Conservation (phyloP, 2,888 invertebrate genomes). For the Orchesella flavescens region DNA sequence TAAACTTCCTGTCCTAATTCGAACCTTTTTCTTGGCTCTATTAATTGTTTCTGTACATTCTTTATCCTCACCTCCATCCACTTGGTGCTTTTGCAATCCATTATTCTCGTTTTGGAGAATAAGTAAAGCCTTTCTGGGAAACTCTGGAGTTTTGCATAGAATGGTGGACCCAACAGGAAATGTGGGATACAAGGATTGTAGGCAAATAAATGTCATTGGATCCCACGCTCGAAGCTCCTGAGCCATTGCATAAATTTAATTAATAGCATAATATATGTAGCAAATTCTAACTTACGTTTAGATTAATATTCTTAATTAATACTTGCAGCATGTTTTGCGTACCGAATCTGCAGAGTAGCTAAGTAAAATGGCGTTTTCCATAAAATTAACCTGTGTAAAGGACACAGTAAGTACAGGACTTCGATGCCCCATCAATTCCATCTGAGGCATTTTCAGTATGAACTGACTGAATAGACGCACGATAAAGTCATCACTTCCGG, state of each 20-base stretch:
- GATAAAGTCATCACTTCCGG: slow-evolving; percentile 72
- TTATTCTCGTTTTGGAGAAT: slow-evolving; percentile 46
- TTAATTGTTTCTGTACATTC: background rate
- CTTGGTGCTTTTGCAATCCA: background rate
- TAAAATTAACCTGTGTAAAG: slow-evolving; percentile 56
- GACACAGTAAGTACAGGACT: slow-evolving; percentile 58
- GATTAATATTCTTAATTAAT: background rate
- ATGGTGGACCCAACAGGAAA: slow-evolving; percentile 67
- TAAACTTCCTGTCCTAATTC: background rate
- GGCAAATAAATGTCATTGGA: slow-evolving; percentile 63
- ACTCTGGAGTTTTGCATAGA: slow-evolving; percentile 69
- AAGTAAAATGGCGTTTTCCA: slow-evolving; percentile 56
- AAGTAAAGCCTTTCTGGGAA: slow-evolving; percentile 54
- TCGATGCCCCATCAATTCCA: slow-evolving; percentile 69
- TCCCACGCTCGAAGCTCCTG: slow-evolving; percentile 71
- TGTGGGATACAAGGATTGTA: slow-evolving; percentile 66
- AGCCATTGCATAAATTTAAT: background rate
- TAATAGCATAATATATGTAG: slow-evolving; percentile 17
- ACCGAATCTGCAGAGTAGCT: slow-evolving; percentile 69
- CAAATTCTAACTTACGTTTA: no score
- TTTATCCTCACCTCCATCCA: background rate
- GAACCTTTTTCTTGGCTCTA: background rate
- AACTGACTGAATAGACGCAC: slow-evolving; percentile 71
- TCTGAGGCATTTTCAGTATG: slow-evolving; percentile 65
- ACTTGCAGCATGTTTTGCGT: slow-evolving; percentile 18